phyloP scores from a whole-genome alignment of 2,113 vertebrate species.

The Chamaea fasciata region DNA sequence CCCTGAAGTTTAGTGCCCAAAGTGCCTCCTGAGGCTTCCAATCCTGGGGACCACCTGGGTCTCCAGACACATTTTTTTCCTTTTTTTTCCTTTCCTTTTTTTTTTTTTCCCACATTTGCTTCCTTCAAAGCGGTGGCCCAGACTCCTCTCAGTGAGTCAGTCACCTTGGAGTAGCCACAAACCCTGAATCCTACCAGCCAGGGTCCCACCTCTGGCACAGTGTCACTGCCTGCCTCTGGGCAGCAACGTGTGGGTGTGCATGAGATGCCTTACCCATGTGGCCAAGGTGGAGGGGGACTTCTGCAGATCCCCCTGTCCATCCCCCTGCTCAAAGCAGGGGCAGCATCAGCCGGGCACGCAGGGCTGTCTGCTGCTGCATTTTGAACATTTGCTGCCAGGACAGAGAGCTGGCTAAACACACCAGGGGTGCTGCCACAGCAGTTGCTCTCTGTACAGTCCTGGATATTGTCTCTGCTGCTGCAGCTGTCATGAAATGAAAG shows the following conservation, averaged over 20 bases:
- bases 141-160: neutral
- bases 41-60: neutral
- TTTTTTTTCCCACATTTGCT: too few relatives aligned
- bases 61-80: neutral
- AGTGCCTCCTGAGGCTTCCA: neutral
- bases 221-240: neutral
- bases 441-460: neutral
- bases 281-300: neutral
- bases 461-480: slow-evolving; percentile 7
- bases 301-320: neutral
- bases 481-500: slow-evolving; percentile 7
- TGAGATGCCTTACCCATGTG: too few relatives aligned
- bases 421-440: neutral
- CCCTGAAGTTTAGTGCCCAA: neutral
- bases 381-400: neutral
- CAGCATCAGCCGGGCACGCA: neutral
- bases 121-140: neutral
- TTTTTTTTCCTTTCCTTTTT: too few relatives aligned
- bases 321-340: neutral
- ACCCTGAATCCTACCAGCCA: rapidly evolving
- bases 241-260: neutral
- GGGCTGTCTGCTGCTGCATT: neutral
- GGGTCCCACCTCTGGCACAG: neutral
- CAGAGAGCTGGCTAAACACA: neutral
- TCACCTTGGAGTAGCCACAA: neutral